Evolutionary conservation across 2,888 invertebrate species (phyloP), one percentile per base, ranked within the genome.

Genomic region (Agrotis ipsilon): DNA sequence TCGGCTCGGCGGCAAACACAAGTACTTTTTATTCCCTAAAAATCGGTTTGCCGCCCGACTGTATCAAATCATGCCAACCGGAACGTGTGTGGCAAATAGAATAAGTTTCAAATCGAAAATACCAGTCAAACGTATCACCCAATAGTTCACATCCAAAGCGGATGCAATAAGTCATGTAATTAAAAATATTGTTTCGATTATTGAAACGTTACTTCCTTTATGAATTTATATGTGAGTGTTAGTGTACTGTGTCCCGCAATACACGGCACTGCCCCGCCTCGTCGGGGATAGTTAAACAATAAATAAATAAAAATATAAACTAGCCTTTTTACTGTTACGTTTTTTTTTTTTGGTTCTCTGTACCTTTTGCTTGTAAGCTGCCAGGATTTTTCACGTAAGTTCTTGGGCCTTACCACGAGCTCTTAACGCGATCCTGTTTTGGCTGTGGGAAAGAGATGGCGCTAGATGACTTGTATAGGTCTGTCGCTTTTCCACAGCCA

Each of bases 171-270:
- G 75, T 89, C 86, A 82, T 77, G 85, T 88, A 83, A 85, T 86
- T 84, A 60, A 70, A 32, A 80, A 87, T 91, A 92, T 93, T 90
- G 92, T 94, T 94, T 94, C 88, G 87, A 88, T 87, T 91, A 90
- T 93, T 93, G 91, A 92, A 93, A 91, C 92, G 93, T 94, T 93
- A 92, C 91, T 92, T 93, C 92, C 92, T 92, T 94, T 94, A 93
- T 93, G 93, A 92, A 95, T 94, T 94, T 94, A 92, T 93, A 94
- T 93, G 92, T 93, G 88, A 88, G 89, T 91, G 90, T 90, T 91
- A 90, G 93, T 93, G 93, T 94, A 91, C 86, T 88, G 88, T 92
- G 89, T 88, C 91, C 92, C 92, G 94, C 93, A 92, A 92, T 91
- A 93, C 93, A 91, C 90, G 77, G 84, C 90, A 91, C 92, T 91